Evolutionary conservation across 2,113 vertebrate species (phyloP).

Genomic region (Marmota flaviventris): DNA sequence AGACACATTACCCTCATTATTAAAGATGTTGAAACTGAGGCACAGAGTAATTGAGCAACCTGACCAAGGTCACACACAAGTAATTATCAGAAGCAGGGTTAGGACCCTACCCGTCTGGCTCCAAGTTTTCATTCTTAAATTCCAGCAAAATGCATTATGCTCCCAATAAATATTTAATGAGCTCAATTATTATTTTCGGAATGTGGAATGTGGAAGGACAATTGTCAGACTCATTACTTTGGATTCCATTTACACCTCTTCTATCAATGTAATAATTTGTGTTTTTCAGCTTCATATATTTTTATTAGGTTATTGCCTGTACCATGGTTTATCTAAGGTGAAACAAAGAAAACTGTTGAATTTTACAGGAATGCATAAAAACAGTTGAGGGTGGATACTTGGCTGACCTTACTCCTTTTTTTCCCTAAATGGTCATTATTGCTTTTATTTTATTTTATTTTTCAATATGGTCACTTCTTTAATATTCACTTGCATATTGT

Average conservation of each 20-base stretch:
- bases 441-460: not conserved
- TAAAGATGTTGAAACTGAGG: not conserved
- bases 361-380: not conserved
- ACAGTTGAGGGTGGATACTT: not conserved
- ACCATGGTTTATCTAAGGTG: not conserved
- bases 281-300: not conserved
- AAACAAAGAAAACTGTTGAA: not conserved
- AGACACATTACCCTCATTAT: not conserved
- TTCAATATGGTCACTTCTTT: not conserved
- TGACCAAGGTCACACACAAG: not conserved
- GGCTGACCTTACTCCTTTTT: not conserved
- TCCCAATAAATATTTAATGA: not conserved
- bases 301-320: not conserved
- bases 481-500: not conserved
- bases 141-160: not conserved
- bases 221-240: not conserved
- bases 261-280: not conserved
- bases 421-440: not conserved
- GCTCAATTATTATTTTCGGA: not conserved
- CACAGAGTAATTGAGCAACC: not conserved
- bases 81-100: not conserved
- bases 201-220: not conserved
- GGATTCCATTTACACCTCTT: not conserved
- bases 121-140: conserved; percentile 1
- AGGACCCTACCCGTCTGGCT: not conserved